phyloP scores from a whole-genome alignment of 2,113 vertebrate genomes.

The Spheniscus mendiculus region DNA sequence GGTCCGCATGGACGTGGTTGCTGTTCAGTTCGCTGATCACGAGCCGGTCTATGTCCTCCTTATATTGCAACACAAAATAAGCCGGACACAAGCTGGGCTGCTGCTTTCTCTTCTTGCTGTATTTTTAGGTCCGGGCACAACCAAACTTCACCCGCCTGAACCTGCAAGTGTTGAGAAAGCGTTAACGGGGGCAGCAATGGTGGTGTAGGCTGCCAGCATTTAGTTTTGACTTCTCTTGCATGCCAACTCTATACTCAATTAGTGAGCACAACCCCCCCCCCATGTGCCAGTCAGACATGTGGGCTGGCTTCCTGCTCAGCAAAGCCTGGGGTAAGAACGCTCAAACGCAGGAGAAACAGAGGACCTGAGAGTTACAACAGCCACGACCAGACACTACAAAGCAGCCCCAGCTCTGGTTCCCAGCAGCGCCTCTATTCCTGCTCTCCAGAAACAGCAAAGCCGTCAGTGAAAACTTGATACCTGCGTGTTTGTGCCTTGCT shows the following conservation, averaged over 20 bases:
- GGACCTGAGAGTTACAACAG: background rate
- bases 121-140: background rate
- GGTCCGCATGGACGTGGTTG: accelerated
- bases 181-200: background rate
- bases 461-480: background rate
- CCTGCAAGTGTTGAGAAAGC: background rate
- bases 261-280: background rate
- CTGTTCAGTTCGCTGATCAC: background rate
- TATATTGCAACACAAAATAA: background rate
- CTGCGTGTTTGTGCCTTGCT: background rate
- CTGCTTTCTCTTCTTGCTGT: background rate
- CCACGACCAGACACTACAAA: too few relatives aligned
- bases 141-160: background rate
- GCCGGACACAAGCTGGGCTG: background rate
- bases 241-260: background rate
- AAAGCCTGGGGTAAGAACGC: background rate
- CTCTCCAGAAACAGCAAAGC: background rate
- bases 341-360: background rate
- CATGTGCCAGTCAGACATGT: accelerated
- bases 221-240: background rate
- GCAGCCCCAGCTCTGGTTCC: background rate
- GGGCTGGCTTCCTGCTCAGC: background rate
- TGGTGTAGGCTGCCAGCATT: background rate
- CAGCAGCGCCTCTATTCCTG: accelerated
- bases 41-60: background rate